Conservation (phyloP, 2,888 invertebrate species). For the Drosophila paranaensis region DNA sequence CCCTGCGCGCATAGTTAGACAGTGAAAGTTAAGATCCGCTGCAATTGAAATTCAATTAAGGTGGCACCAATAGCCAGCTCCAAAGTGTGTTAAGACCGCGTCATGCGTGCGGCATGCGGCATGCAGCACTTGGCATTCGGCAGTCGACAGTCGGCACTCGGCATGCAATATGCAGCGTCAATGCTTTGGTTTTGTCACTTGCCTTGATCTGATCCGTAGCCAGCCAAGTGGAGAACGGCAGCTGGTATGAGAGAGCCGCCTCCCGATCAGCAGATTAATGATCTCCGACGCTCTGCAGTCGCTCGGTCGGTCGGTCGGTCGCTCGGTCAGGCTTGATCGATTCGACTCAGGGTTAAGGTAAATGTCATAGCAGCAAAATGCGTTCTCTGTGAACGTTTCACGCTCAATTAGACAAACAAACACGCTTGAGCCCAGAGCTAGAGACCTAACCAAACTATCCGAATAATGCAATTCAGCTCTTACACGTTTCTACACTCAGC, state of each 20-base stretch:
- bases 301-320: slow-evolving; percentile 1
- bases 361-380: slow-evolving; percentile 67
- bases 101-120: slow-evolving; percentile 35
- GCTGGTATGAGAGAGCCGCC: slow-evolving; percentile 22
- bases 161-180: slow-evolving; percentile 10
- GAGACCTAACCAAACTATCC: not conserved
- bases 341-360: slow-evolving; percentile 77
- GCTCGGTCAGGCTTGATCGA: slow-evolving; percentile 75
- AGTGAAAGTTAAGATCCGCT: slow-evolving; percentile 48
- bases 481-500: not conserved
- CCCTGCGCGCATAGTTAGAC: slow-evolving; percentile 7
- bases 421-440: not conserved
- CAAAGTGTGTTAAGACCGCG: slow-evolving; percentile 25
- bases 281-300: slow-evolving; percentile 7
- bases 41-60: slow-evolving; percentile 54
- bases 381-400: slow-evolving; percentile 52
- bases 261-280: slow-evolving; percentile 44
- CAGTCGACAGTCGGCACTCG: slow-evolving; percentile 6
- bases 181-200: slow-evolving; percentile 44
- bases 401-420: slow-evolving; percentile 63
- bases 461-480: slow-evolving; percentile 39
- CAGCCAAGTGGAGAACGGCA: slow-evolving; percentile 23
- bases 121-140: slow-evolving; percentile 5
- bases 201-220: slow-evolving; percentile 45
- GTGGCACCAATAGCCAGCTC: slow-evolving; percentile 9